Evolutionary conservation across 2,888 invertebrate species (phyloP).

Genomic region (Parnassius glacialis): DNA sequence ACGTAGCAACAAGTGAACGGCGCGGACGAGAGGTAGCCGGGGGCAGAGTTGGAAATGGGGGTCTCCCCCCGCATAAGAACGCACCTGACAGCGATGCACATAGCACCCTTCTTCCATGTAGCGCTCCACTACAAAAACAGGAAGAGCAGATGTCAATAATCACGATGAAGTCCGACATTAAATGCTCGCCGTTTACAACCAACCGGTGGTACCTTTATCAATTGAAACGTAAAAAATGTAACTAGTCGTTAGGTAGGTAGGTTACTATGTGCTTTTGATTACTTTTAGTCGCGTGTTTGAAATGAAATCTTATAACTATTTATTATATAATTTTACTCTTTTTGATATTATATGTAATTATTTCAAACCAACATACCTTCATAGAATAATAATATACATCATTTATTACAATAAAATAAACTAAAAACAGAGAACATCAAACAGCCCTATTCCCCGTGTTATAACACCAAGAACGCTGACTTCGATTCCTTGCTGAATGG

Average conservation of each 20-base stretch:
- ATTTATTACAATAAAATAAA: too few relatives aligned
- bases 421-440: too few relatives aligned
- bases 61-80: conserved; percentile 50
- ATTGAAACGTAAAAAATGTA: conserved; percentile 6
- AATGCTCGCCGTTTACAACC: conserved; percentile 5
- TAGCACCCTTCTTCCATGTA: conserved; percentile 46
- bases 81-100: conserved; percentile 66
- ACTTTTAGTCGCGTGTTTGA: too few relatives aligned
- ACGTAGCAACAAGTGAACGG: conserved; percentile 79
- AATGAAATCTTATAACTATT: too few relatives aligned
- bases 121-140: conserved; percentile 45
- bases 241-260: not conserved
- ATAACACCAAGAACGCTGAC: too few relatives aligned
- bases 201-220: not conserved
- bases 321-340: too few relatives aligned
- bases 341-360: too few relatives aligned
- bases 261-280: too few relatives aligned
- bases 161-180: conserved; percentile 39
- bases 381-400: too few relatives aligned
- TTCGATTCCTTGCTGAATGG: too few relatives aligned
- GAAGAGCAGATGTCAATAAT: conserved; percentile 68
- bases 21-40: conserved; percentile 53
- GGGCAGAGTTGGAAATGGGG: conserved; percentile 40
- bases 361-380: too few relatives aligned
- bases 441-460: too few relatives aligned